phyloP scores from a whole-genome alignment of 2,888 invertebrate species.

The Cyclophora albipunctata region DNA sequence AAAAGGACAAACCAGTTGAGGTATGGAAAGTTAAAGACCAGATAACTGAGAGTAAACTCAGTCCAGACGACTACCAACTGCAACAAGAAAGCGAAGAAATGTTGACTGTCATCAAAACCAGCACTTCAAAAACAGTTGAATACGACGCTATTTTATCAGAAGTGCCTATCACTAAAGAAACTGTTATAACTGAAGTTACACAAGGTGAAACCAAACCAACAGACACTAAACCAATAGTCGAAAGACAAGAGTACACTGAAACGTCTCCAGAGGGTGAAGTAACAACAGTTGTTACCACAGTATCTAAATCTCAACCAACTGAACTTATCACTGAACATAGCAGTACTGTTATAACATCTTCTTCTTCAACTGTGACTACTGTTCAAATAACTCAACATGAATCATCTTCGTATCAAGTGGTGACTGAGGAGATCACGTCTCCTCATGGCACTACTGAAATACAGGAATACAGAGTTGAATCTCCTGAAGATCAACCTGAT shows the following conservation, averaged over 20 bases:
- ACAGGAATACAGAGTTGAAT: constrained; percentile 30
- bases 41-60: constrained; percentile 27
- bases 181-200: background rate
- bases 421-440: constrained; percentile 33
- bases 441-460: constrained; percentile 27
- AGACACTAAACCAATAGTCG: constrained; percentile 1
- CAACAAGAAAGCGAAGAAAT: constrained; percentile 34
- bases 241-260: constrained; percentile 24
- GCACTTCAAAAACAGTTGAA: constrained; percentile 36
- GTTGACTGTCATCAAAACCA: constrained; percentile 37
- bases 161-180: constrained; percentile 6
- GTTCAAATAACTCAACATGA: constrained; percentile 50
- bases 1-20: constrained; percentile 12
- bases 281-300: constrained; percentile 35
- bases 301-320: constrained; percentile 39
- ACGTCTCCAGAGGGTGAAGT: constrained; percentile 34
- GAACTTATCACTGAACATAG: constrained; percentile 44
- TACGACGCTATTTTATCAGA: constrained; percentile 22
- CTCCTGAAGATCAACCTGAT: constrained; percentile 32
- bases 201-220: no score
- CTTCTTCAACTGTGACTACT: constrained; percentile 49
- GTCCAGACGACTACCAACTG: constrained; percentile 32
- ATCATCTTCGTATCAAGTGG: constrained; percentile 42
- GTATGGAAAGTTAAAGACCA: constrained; percentile 22
- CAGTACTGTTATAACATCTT: constrained; percentile 41